Conservation (phyloP, 2,797 vertebrate genomes). For the Chiroxiphia lanceolata region DNA sequence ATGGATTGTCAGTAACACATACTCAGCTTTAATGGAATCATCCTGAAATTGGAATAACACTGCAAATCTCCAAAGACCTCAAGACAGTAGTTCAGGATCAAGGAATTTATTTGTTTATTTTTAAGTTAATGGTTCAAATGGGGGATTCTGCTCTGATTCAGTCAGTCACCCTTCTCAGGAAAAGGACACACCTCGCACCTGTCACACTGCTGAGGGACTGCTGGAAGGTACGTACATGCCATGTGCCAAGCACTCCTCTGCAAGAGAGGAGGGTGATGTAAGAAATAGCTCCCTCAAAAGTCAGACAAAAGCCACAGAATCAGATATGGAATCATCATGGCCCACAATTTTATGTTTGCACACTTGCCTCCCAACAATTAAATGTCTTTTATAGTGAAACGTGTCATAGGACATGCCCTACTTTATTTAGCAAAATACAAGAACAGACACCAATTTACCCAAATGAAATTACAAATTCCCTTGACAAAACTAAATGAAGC, state of each 20-base stretch:
- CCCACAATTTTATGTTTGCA: background rate
- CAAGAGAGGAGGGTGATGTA: background rate
- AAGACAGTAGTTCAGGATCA: background rate
- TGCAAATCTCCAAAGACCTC: background rate
- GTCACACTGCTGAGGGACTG: background rate
- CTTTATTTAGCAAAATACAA: background rate
- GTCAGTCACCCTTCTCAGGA: background rate
- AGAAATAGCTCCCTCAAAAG: background rate
- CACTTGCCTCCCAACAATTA: background rate
- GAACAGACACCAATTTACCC: background rate
- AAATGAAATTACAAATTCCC: background rate
- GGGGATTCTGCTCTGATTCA: background rate
- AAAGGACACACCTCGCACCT: background rate
- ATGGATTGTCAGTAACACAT: background rate
- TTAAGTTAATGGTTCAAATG: background rate
- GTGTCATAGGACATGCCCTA: background rate
- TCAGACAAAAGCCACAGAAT: background rate
- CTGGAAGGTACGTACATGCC: background rate
- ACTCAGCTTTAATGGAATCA: background rate
- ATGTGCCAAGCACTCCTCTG: rapidly evolving
- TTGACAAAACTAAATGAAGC: background rate
- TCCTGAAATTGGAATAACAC: background rate
- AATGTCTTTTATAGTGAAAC: background rate
- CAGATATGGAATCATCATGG: background rate
- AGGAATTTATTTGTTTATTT: background rate